Percentiles rank a stretch among this genome's conserved stretches.
phyloP scores from a whole-genome alignment of 2,888 invertebrate species.

The Notodonta dromedarius region DNA sequence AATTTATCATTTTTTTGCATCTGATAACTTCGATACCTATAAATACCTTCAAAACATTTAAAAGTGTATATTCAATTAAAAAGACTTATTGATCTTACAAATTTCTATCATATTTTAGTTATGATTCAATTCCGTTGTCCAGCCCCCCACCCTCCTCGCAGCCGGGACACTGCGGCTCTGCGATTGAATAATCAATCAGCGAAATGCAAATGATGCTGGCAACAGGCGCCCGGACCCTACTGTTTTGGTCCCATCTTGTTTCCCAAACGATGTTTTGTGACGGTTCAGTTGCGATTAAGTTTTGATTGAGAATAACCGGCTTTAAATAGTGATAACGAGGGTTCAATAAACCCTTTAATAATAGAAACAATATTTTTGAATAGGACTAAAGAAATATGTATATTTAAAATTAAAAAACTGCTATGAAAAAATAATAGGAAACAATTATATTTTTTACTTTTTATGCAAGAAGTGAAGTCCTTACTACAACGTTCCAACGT shows the following conservation, averaged over 20 bases:
- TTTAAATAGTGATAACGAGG: too few species aligned
- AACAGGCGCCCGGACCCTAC: conserved; percentile 65
- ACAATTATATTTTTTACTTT: too few species aligned
- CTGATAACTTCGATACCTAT: too few species aligned
- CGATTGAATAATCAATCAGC: conserved; percentile 81
- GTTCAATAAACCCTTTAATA: too few species aligned
- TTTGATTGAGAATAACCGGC: not conserved
- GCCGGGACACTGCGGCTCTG: conserved; percentile 51
- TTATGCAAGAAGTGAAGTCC: too few species aligned
- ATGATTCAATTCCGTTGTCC: conserved; percentile 67
- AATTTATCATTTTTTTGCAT: too few species aligned
- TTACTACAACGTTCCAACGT: conserved; percentile 42
- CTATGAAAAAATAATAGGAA: too few species aligned
- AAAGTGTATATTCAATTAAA: too few species aligned
- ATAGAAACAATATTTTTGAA: too few species aligned
- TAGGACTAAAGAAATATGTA: too few species aligned
- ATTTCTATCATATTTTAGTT: conserved; percentile 71
- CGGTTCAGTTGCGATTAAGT: not conserved
- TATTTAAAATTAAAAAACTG: too few species aligned
- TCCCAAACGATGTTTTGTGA: not conserved
- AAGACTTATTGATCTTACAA: conserved; percentile 11
- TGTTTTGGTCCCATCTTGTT: conserved; percentile 38
- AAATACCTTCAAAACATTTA: too few species aligned
- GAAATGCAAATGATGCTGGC: conserved; percentile 74
- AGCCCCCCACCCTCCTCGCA: conserved; percentile 32